phyloP scores from a whole-genome alignment of 2,888 invertebrate species.

The Agonopterix arenella region DNA sequence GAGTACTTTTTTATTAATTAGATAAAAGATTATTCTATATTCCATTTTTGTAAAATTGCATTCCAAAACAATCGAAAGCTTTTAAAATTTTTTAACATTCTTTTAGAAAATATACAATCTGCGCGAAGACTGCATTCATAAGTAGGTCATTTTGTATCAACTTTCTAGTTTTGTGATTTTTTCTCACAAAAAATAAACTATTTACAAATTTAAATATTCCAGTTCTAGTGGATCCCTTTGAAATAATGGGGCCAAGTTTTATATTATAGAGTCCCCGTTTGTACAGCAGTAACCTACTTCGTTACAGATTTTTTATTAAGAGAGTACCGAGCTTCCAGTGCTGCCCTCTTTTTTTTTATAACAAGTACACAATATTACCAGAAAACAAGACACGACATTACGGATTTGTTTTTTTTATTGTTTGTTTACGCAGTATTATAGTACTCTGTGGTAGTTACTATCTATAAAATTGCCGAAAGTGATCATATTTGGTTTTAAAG shows the following conservation, averaged over 20 bases:
- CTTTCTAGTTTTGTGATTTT: slow-evolving; percentile 41
- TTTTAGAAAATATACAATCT: slow-evolving; percentile 59
- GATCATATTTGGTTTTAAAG: no score
- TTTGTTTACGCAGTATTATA: no score
- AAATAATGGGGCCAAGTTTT: slow-evolving; percentile 67
- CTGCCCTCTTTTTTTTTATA: no score
- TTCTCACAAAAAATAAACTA: slow-evolving; percentile 46
- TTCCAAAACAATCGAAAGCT: slow-evolving; percentile 43
- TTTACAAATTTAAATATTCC: slow-evolving; percentile 60
- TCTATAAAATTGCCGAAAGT: no score
- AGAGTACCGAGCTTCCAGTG: no score
- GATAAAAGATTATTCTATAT: slow-evolving; percentile 35
- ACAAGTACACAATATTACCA: neutral
- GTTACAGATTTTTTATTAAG: slow-evolving; percentile 18
- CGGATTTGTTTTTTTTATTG: no score
- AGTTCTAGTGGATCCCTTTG: slow-evolving; percentile 55
- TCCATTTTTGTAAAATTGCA: slow-evolving; percentile 53
- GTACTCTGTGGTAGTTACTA: no score
- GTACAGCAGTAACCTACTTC: slow-evolving; percentile 24
- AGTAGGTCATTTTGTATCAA: slow-evolving; percentile 49
- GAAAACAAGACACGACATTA: no score
- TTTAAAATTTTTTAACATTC: slow-evolving; percentile 27
- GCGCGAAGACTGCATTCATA: slow-evolving; percentile 62
- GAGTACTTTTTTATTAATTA: slow-evolving; percentile 41
- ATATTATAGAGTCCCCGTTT: slow-evolving; percentile 42